Base-by-base conservation (phyloP, 2,797 vertebrate species). In the Lophotriccus pileatus region DNA sequence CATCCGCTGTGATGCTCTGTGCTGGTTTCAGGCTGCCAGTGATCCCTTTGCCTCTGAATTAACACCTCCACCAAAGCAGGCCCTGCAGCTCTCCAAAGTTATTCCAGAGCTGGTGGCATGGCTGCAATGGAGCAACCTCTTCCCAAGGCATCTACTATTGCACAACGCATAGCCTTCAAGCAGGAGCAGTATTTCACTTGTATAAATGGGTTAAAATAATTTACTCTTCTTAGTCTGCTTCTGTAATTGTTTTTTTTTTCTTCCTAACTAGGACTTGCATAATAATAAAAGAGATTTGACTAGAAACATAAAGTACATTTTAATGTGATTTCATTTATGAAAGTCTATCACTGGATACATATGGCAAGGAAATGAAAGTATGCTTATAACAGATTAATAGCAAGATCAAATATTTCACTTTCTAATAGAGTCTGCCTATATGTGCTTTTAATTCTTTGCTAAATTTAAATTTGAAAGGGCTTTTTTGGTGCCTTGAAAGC, bases 361-460 rank as follows among this genome's bases (percentile, higher is more conserved):
- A 91, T 78, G 84, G 94, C 82, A 87, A 90, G 69, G 89, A 89
- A 95, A 94, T 94, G 69, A 86, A 94, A 94, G 50, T 59, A 93
- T 90, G 91, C 76, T 93, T 95, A n/a, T 49, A 93, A 81, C 49
- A 94, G 89, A 93, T 95, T 93, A 96, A 93, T 92, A 96, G 69
- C 67, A 87, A 95, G 90, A 95, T 95, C 89, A 97, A 95, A 95
- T 95, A 94, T 93, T 96, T 93, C 93, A 84, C 84, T 91, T 92
- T 60, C 79, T 93, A 93, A 95, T 90, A 81, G 75, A 94, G 64
- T 67, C 90, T 1, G 59, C 83, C 87, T 93, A 85, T 94, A 92
- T 93, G 25, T 92, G 73, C 88, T 93, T 95, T 93, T 95, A 92
- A 93, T 90, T 94, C 67, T 84, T 85, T 2, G 3, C 76, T 84